Evolutionary conservation across 2,888 invertebrate species (phyloP), one percentile per base, ranked within the genome.

Genomic region (Pollenia labialis): DNA sequence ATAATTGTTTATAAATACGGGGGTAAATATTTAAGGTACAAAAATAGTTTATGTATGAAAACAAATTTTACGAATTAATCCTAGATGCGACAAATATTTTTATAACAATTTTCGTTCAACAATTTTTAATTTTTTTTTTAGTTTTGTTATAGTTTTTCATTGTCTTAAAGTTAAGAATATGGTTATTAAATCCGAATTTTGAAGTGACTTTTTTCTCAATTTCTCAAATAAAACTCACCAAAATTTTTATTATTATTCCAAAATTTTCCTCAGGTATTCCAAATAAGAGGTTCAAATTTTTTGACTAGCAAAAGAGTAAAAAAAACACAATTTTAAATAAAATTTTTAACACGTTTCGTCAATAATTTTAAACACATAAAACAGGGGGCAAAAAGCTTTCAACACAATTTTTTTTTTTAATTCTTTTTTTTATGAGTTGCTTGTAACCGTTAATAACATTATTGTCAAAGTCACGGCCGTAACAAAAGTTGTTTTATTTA

Each of bases 401-500:
- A 54, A n/a, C 18, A 56, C 56, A 58, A 23, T 74, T 71, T 40
- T 52, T 71, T 40, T 52, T 40, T 42, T 52, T 60, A 44, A 10
- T 12, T 50, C 52, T 8, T 14, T 56, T 54, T 40, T 32, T 42
- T 58, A 23, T 12, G n/a, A 52, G n/a, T 12, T 14, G 6, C 11
- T 40, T 72, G 52, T 72, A 66, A 71, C 80, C 77, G 84, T 83
- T 72, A 81, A 83, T 66, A 72, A 60, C 16, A 54, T 76, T 60
- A 76, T 72, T 81, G 80, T 76, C 83, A 83, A 83, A 83, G 87
- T 81, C 77, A 87, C 81, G 84, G 87, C 11, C 74, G 62, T 79
- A 50, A 46, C 50, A 64, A 81, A 77, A 71, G 48, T 82, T 75
- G 85, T 82, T 82, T 69, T 71, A 50, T 82, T 69, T 71, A 50